Evolutionary conservation across 2,113 vertebrate genomes (phyloP), one percentile per base, ranked within the genome.

Genomic region (Porphyrio hochstetteri): DNA sequence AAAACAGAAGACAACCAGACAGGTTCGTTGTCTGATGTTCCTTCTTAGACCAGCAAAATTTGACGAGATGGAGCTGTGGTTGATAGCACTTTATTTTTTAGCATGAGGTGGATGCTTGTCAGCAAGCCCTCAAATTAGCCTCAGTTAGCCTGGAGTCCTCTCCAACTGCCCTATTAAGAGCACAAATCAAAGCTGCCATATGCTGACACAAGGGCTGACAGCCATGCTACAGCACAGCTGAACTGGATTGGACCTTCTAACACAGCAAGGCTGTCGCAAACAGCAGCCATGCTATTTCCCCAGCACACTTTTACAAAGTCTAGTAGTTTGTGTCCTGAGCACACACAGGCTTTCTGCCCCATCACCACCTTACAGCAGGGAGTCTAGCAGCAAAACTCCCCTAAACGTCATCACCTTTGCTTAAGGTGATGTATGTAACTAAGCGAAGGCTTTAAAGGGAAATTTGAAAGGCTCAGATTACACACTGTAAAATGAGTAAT

Each of bases 401-500:
- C 69, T 71, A 61, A 95, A 38, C 23, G 31, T 64, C 38, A 42
- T 20, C 86, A 71, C 24, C 46, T 68, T 53, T 88, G 21, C 48
- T 86, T 74, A 28, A 64, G 23, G 56, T 56, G 64, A 63, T 11
- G 25, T 8, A 35, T 4, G 19, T 50, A 93, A 84, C 33, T 7
- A 65, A 61, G 28, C 33, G 40, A 68, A 92, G 72, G 40, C 29
- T 82, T 91, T 36, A 36, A 83, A 56, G 13, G 52, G 38, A 86
- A 75, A 86, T 84, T 20, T 84, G 33, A 84, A 92, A 90, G 64
- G 24, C 38, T 78, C 33, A 50, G 27, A 81, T 86, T 56, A 75
- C 60, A 85, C 57, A 70, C 38, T 83, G 40, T 53, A 78, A 96
- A 90, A 86, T 53, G 9, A 72, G 44, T 91, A 79, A 94, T 55